A percentile compares a stretch with the other conserved stretches of the same genome.
phyloP scores from a whole-genome alignment of 1,140 invertebrate species.

The Drosophila asahinai region DNA sequence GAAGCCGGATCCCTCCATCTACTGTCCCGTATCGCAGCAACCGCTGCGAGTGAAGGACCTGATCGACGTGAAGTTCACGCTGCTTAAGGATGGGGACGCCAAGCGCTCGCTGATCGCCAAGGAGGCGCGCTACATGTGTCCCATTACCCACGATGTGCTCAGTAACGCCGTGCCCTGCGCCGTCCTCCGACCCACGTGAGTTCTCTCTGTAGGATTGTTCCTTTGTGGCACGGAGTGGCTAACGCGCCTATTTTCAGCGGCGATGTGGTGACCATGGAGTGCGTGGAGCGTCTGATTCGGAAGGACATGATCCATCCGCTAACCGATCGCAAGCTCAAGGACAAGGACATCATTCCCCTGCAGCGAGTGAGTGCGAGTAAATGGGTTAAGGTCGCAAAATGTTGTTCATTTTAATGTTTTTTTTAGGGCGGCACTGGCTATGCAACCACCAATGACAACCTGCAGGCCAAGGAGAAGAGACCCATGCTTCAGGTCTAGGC shows the following conservation, averaged over 20 bases:
- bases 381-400: not conserved
- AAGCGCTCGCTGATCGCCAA: conserved; percentile 93
- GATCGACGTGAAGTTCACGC: conserved; percentile 96
- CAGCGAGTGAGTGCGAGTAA: conserved; percentile 89
- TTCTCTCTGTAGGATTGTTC: conserved; percentile 20
- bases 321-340: conserved; percentile 93
- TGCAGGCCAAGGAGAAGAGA: conserved; percentile 93
- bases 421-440: conserved; percentile 97
- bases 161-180: conserved; percentile 97
- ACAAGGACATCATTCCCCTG: conserved; percentile 96
- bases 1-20: conserved; percentile 96
- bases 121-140: conserved; percentile 97
- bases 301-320: conserved; percentile 99
- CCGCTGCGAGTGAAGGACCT: conserved; percentile 96
- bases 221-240: not conserved
- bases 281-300: conserved; percentile 97
- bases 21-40: conserved; percentile 96
- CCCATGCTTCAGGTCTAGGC: conserved; percentile 93
- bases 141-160: conserved; percentile 97
- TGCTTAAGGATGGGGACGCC: conserved; percentile 94
- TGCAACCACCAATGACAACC: conserved; percentile 92
- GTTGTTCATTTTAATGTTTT: not conserved
- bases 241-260: conserved; percentile 86
- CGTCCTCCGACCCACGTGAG: conserved; percentile 95
- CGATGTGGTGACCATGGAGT: conserved; percentile 98